phyloP scores from a whole-genome alignment of 2,113 vertebrate species.

The Verasper variegatus region DNA sequence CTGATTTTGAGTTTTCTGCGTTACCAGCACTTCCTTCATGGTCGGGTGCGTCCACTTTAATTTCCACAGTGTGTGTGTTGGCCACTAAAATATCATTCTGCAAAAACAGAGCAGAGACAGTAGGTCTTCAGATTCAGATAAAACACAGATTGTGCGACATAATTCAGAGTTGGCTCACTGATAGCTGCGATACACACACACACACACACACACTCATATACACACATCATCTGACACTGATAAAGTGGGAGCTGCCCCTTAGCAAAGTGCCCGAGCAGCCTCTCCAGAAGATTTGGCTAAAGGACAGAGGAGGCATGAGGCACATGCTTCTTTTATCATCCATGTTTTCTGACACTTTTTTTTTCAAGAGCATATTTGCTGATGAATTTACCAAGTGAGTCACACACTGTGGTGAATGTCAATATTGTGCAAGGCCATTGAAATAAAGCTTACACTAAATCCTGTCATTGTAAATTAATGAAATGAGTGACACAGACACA shows the following conservation, averaged over 20 bases:
- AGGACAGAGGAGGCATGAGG: constrained; percentile 50
- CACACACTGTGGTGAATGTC: neutral
- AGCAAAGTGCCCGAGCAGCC: constrained; percentile 60
- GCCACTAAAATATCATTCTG: constrained; percentile 75
- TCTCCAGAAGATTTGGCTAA: constrained; percentile 44
- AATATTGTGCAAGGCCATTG: too few relatives aligned
- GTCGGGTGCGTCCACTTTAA: constrained; percentile 83
- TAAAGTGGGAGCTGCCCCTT: constrained; percentile 56
- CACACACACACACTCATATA: constrained; percentile 21
- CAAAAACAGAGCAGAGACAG: constrained; percentile 33
- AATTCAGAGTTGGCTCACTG: neutral
- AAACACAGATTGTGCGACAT: neutral
- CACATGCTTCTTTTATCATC: constrained; percentile 61
- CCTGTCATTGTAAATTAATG: neutral
- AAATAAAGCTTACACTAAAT: neutral
- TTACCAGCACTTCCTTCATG: constrained; percentile 82
- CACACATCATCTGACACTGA: constrained; percentile 54
- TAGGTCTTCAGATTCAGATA: neutral
- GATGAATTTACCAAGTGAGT: constrained; percentile 18
- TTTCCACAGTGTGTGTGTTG: constrained; percentile 83
- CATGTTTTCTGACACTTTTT: constrained; percentile 50
- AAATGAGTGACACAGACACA: neutral
- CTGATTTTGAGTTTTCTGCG: constrained; percentile 88
- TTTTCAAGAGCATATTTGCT: constrained; percentile 43
- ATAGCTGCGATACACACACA: constrained; percentile 4